A percentile compares a stretch with the other conserved stretches of the same genome.
These are phyloP conservation scores for Timema podura DNA, from an alignment of 2,888 invertebrate genomes.

Conservation along the genomic window DNA sequence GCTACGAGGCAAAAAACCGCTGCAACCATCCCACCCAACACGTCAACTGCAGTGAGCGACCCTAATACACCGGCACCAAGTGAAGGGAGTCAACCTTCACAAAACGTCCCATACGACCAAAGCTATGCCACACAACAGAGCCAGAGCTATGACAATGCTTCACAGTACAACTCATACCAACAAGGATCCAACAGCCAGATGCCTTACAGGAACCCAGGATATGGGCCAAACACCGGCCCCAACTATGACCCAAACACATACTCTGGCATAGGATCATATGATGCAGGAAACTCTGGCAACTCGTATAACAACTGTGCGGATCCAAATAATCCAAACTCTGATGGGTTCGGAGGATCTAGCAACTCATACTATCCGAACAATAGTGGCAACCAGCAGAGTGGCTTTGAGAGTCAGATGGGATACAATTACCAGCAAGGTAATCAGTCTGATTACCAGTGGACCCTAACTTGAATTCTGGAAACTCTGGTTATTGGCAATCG, in stretches of 20 bases:
- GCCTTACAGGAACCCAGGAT: background rate
- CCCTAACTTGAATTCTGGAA: background rate
- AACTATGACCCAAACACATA: no score
- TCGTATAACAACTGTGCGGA: background rate
- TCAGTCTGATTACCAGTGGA: slow-evolving; percentile 12
- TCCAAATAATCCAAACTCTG: slow-evolving; percentile 5
- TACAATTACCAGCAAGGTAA: slow-evolving; percentile 4
- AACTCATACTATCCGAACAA: slow-evolving; percentile 18
- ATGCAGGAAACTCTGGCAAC: background rate
- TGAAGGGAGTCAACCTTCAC: background rate
- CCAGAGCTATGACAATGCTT: background rate
- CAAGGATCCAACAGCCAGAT: background rate
- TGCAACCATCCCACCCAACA: slow-evolving; percentile 50
- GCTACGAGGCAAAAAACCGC: slow-evolving; percentile 42
- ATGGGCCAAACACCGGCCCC: background rate
- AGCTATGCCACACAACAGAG: slow-evolving; percentile 7
- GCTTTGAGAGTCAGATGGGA: slow-evolving; percentile 10
- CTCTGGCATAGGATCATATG: background rate
- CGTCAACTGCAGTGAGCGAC: background rate
- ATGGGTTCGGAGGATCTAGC: background rate
- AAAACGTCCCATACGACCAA: background rate
- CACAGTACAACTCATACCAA: slow-evolving; percentile 8
- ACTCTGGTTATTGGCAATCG: slow-evolving; percentile 19
- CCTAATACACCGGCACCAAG: background rate
- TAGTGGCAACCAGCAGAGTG: slow-evolving; percentile 12